A percentile compares a stretch with the other conserved stretches of the same genome.
phyloP scores from a whole-genome alignment of 2,888 invertebrate genomes.

The Dasypogon diadema region DNA sequence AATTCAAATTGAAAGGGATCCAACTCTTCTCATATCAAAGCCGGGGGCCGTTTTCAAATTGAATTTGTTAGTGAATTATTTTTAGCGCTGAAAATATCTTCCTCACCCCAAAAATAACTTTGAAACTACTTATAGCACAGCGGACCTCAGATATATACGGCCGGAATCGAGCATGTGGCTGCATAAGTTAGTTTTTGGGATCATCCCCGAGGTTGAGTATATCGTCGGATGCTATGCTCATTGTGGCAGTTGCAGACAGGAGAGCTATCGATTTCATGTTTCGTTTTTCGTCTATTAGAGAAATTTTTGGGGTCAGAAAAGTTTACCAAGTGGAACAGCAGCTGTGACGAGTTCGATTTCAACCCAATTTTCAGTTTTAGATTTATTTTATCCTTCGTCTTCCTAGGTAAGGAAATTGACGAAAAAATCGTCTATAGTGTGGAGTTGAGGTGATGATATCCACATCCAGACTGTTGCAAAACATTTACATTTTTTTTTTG shows the following conservation, averaged over 20 bases:
- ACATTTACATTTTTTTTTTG: slow-evolving; percentile 24
- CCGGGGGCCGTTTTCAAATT: background rate
- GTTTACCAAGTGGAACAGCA: slow-evolving; percentile 20
- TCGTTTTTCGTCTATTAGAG: slow-evolving; percentile 3
- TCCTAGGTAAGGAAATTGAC: background rate
- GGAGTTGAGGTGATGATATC: background rate
- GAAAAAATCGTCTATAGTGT: background rate
- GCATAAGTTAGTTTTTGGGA: too few species aligned
- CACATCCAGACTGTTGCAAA: slow-evolving; percentile 35
- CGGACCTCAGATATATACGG: too few species aligned
- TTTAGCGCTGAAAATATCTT: background rate
- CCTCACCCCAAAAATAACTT: background rate
- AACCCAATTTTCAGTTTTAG: slow-evolving; percentile 32
- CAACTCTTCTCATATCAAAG: too few species aligned
- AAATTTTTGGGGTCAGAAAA: slow-evolving; percentile 32
- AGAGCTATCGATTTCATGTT: background rate
- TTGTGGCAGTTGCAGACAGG: too few species aligned
- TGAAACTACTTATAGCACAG: background rate
- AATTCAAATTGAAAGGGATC: too few species aligned
- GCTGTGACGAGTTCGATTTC: background rate
- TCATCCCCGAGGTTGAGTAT: too few species aligned
- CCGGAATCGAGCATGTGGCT: too few species aligned
- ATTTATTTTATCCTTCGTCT: background rate
- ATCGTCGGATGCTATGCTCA: too few species aligned
- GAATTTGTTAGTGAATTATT: background rate